Evolutionary conservation across 2,888 invertebrate species (phyloP), one percentile per base, ranked within the genome.

Genomic region (Seira sanloemensis): DNA sequence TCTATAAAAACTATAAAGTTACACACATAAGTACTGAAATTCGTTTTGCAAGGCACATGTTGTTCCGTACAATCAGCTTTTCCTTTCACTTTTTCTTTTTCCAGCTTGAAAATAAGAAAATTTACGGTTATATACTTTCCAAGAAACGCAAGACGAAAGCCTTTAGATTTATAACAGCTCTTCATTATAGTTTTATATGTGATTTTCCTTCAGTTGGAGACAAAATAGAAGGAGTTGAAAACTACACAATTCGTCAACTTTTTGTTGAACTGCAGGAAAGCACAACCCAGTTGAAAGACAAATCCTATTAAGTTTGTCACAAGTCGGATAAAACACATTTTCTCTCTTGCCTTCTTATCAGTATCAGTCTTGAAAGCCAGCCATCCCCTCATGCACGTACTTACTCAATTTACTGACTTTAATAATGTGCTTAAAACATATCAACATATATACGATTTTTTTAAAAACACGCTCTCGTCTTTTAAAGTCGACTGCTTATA

Each of bases 221-320:
- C 74, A 78, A 74, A 78, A 71, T 75, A 84, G 74, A 78, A 62
- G 79, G n/a, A 79, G 46, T 72, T 78, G 78, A 72, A 78, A 84
- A 73, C 78, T 79, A 73, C 78, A 79, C 74, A 71, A 84, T 84
- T 62, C 79, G 84, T 84, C 79, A 78, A 84, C 78, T 84, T 84
- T 78, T 62, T 62, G 4, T 74, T 68, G 23, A 9, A 16, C n/a
- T 50, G 50, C 16, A 73, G 78, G 77, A 71, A 77, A 24, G 62
- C 62, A n/a, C n/a, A 50, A 18, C 16, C 50, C 5, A 72, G 84
- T 84, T 84, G 84, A 84, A 84, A 84, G 84, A 84, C 84, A 84
- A 84, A 84, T 84, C 84, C 84, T 84, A 84, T 84, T 84, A 84
- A 79, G 84, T 76, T 84, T 84, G 84, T 84, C 84, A 84, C 84